A percentile compares a stretch with the other conserved stretches of the same genome.
phyloP scores from a whole-genome alignment of 2,797 vertebrate species.

The Cheirogaleus major region DNA sequence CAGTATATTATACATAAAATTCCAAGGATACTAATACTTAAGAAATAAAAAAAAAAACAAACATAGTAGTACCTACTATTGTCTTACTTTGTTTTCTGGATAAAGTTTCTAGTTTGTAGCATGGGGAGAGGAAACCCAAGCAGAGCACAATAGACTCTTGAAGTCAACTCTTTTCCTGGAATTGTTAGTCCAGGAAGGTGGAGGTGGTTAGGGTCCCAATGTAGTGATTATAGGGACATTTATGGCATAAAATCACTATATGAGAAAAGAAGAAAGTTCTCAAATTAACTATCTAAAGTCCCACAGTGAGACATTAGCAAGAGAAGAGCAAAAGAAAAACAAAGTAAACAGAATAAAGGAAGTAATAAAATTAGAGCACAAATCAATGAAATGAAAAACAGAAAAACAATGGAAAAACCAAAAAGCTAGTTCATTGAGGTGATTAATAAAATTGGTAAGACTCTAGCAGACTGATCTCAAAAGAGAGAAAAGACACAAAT shows the following conservation, averaged over 20 bases:
- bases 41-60: not conserved
- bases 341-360: not conserved
- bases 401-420: not conserved
- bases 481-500: not conserved
- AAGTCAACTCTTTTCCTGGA: not conserved
- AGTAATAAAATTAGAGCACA: not conserved
- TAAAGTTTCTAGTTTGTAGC: not conserved
- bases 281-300: not conserved
- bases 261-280: not conserved
- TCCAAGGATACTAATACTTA: not conserved
- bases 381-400: not conserved
- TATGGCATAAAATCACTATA: not conserved
- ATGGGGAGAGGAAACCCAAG: not conserved
- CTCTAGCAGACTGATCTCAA: not conserved
- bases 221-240: not conserved
- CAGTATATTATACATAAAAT: not conserved
- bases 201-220: not conserved
- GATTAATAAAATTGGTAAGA: not conserved
- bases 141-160: not conserved
- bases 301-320: not conserved
- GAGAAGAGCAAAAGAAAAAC: not conserved
- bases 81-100: not conserved
- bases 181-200: not conserved
- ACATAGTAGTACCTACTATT: not conserved
- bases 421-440: not conserved